Percentiles rank a stretch among this genome's conserved stretches.
Conservation (phyloP, 2,888 invertebrate species). For the Allolobophora icterica region DNA sequence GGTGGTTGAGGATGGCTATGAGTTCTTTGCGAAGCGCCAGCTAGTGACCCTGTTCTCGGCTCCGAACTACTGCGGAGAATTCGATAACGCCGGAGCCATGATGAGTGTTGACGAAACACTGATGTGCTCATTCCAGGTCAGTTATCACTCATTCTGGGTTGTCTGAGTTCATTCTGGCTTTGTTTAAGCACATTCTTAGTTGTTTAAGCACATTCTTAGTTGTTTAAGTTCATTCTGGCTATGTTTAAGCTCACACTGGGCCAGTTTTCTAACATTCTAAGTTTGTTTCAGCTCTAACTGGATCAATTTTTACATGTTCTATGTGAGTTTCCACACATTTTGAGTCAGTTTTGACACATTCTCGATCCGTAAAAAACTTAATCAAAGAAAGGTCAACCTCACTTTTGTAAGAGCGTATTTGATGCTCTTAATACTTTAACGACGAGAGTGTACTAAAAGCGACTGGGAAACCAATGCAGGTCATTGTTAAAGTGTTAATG, state of each 20-base stretch:
- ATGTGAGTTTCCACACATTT: no score
- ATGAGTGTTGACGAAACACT: conserved; percentile 93
- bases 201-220: not conserved
- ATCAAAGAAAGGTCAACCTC: no score
- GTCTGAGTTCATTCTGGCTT: not conserved
- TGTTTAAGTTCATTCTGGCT: not conserved
- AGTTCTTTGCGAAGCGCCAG: conserved; percentile 97
- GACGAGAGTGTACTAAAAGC: no score
- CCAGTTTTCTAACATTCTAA: not conserved
- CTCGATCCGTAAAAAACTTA: no score
- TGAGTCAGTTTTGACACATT: no score
- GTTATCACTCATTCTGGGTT: not conserved
- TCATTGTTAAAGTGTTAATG: no score
- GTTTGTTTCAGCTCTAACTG: no score
- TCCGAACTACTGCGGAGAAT: conserved; percentile 88
- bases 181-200: not conserved
- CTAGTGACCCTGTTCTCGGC: conserved; percentile 98
- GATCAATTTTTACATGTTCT: no score
- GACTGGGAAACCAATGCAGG: no score
- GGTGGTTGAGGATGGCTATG: conserved; percentile 98
- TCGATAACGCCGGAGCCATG: conserved; percentile 70
- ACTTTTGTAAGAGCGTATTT: no score
- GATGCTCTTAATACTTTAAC: no score
- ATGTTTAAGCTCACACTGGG: not conserved
- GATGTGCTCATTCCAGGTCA: conserved; percentile 90